Evolutionary conservation across 1,140 invertebrate genomes (phyloP).

Genomic region (Batillaria attramentaria): DNA sequence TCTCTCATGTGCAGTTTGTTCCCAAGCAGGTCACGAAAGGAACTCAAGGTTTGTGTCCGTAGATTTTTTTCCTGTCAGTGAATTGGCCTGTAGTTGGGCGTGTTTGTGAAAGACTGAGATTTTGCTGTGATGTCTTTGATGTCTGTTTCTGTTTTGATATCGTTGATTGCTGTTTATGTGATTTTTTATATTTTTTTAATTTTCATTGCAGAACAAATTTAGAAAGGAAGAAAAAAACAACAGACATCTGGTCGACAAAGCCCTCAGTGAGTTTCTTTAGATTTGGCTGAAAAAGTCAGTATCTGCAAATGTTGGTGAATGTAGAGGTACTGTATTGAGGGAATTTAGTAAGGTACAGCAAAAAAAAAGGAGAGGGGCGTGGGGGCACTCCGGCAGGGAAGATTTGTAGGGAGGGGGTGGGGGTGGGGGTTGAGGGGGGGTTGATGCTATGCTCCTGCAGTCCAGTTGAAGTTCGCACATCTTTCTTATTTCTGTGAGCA

Average conservation of each 20-base stretch:
- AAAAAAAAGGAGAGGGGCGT: neutral
- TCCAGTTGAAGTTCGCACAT: neutral
- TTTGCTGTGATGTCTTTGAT: neutral
- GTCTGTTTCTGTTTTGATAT: neutral
- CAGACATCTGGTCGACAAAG: slow-evolving; percentile 75
- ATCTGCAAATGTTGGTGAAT: too few species aligned
- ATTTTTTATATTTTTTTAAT: too few species aligned
- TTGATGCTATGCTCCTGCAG: neutral
- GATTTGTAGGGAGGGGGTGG: neutral
- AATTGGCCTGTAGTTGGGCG: neutral
- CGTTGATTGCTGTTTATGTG: neutral
- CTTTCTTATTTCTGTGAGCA: neutral
- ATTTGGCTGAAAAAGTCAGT: neutral
- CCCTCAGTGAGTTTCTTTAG: slow-evolving; percentile 67
- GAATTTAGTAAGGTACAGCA: neutral
- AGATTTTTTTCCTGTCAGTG: neutral
- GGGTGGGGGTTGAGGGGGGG: neutral
- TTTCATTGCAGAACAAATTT: slow-evolving; percentile 76
- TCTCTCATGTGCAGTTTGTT: slow-evolving; percentile 89
- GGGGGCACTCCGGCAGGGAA: too few species aligned
- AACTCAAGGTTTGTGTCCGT: slow-evolving; percentile 79
- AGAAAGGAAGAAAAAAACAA: slow-evolving; percentile 79
- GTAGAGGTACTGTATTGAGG: neutral
- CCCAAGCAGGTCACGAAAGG: slow-evolving; percentile 81
- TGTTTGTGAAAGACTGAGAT: neutral